phyloP scores from a whole-genome alignment of 2,797 vertebrate genomes.

The Kryptopterus vitreolus region DNA sequence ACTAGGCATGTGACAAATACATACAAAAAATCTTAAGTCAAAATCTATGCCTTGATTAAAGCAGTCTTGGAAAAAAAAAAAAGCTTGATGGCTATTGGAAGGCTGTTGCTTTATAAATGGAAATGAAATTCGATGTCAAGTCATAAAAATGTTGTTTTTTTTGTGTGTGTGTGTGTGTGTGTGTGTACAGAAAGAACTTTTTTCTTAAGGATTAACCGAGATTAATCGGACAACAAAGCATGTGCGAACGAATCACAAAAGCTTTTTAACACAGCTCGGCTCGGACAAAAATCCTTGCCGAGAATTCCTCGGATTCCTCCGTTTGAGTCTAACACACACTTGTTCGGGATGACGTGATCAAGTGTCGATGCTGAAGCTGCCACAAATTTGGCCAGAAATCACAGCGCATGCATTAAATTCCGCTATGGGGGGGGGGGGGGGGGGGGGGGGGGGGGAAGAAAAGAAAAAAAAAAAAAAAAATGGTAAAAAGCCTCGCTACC shows the following conservation, averaged over 20 bases:
- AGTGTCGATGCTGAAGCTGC: neutral
- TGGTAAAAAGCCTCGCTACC: slow-evolving; percentile 13
- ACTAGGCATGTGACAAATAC: too few relatives aligned
- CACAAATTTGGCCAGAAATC: slow-evolving; percentile 10
- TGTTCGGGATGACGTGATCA: neutral
- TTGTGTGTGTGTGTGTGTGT: too few relatives aligned
- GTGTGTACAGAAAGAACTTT: neutral
- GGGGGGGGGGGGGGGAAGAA: too few relatives aligned
- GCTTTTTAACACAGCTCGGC: neutral
- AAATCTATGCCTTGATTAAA: neutral
- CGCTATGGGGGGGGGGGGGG: too few relatives aligned
- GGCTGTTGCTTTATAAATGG: neutral
- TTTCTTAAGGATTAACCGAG: neutral
- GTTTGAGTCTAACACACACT: neutral
- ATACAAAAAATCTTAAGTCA: too few relatives aligned
- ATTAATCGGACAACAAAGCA: too few relatives aligned
- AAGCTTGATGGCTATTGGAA: neutral
- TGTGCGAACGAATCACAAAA: neutral
- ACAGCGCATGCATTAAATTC: slow-evolving; percentile 36
- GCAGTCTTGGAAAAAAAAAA: neutral
- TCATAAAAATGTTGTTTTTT: too few relatives aligned
- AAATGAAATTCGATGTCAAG: neutral
- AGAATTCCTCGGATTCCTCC: neutral
- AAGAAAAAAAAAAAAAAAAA: too few relatives aligned
- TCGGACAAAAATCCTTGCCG: neutral